phyloP scores from a whole-genome alignment of 2,797 vertebrate genomes.

The Spinus pinus region DNA sequence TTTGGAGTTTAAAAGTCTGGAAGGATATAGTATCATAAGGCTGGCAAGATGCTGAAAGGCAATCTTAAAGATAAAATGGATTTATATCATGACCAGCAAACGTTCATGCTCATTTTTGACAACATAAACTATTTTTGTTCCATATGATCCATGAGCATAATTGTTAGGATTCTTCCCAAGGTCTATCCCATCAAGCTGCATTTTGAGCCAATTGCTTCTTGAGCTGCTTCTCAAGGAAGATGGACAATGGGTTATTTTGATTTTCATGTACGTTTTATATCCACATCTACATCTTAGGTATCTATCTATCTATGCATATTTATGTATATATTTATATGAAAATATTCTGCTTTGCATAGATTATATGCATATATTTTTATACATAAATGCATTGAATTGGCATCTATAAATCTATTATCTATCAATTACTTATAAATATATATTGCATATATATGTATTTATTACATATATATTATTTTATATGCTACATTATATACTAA shows the following conservation, averaged over 20 bases:
- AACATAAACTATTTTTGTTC: neutral
- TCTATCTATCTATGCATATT: neutral
- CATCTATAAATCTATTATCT: neutral
- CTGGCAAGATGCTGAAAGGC: neutral
- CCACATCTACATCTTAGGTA: neutral
- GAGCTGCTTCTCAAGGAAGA: neutral
- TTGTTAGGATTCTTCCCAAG: neutral
- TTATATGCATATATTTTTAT: neutral
- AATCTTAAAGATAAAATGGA: neutral
- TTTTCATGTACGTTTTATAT: neutral
- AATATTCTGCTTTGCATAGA: neutral
- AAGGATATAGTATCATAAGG: neutral
- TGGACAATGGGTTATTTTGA: neutral
- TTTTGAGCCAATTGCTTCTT: neutral
- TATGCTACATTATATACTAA: neutral
- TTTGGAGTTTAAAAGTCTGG: neutral
- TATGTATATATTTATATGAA: neutral
- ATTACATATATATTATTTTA: neutral
- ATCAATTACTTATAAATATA: neutral
- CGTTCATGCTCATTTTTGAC: neutral
- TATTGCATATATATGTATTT: too few species aligned
- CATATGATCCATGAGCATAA: accelerated
- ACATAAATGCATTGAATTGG: too few species aligned
- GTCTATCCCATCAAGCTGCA: neutral
- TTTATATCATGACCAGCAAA: neutral